A percentile compares a stretch with the other conserved stretches of the same genome.
Evolutionary conservation across 2,113 vertebrate genomes (phyloP).

Genomic region (Illadopsis cleaveri): DNA sequence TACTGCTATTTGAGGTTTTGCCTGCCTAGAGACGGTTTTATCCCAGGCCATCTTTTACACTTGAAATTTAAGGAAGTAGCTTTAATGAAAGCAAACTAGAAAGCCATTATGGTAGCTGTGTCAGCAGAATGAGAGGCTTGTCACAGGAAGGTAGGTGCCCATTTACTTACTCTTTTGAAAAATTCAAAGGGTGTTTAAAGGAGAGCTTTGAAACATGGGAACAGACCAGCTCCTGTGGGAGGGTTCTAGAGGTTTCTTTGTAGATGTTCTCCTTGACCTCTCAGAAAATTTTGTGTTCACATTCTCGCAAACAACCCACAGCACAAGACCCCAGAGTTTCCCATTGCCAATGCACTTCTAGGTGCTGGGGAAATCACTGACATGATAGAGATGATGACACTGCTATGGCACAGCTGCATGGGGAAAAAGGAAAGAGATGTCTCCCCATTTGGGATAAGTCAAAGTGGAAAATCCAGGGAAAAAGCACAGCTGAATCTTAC

Average conservation of each 20-base stretch:
- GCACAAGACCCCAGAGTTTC: not conserved
- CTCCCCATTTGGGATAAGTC: not conserved
- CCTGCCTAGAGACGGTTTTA: not conserved
- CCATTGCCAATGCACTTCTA: not conserved
- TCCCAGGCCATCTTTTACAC: not conserved
- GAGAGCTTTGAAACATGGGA: not conserved
- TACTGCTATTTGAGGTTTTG: not conserved
- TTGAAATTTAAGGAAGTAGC: not conserved
- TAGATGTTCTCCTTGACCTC: not conserved
- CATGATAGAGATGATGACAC: not conserved
- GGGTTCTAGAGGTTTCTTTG: not conserved
- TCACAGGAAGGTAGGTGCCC: not conserved
- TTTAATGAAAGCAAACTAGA: not conserved
- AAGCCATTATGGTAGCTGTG: not conserved
- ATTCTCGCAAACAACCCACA: not conserved
- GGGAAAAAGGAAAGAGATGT: not conserved
- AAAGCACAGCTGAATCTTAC: not conserved
- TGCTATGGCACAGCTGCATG: not conserved
- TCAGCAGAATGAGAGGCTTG: not conserved
- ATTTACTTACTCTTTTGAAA: not conserved
- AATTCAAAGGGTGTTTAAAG: not conserved
- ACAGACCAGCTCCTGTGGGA: not conserved
- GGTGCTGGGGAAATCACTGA: not conserved
- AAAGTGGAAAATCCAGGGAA: not conserved
- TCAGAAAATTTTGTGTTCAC: not conserved